A percentile compares a stretch with the other conserved stretches of the same genome.
phyloP scores from a whole-genome alignment of 2,888 invertebrate genomes.

The Diplolepis rosae region DNA sequence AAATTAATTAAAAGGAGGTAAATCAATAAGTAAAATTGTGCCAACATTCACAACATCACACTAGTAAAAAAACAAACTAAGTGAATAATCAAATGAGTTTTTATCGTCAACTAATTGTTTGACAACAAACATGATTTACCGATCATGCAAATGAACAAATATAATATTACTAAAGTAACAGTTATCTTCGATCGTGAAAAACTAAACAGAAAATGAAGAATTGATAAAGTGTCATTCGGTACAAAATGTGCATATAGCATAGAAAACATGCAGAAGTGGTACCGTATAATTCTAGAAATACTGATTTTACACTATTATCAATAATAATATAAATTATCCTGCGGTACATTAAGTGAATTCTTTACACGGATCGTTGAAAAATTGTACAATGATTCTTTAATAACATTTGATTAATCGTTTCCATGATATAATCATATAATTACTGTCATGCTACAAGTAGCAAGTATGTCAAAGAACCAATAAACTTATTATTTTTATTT shows the following conservation, averaged over 20 bases:
- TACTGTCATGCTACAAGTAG: not conserved
- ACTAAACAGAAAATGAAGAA: not conserved
- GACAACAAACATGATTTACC: not conserved
- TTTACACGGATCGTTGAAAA: not conserved
- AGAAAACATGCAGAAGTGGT: not conserved
- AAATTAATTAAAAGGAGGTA: not conserved
- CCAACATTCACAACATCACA: too few species aligned
- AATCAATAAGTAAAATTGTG: not conserved
- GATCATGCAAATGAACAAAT: conserved; percentile 6
- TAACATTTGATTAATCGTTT: not conserved
- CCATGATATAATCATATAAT: conserved; percentile 17
- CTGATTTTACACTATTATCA: not conserved
- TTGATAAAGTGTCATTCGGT: conserved; percentile 5
- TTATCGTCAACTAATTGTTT: conserved; percentile 14
- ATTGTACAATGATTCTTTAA: not conserved
- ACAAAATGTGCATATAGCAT: conserved; percentile 1
- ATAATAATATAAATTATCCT: not conserved
- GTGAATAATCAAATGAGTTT: not conserved
- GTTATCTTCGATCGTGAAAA: conserved; percentile 15
- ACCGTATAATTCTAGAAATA: not conserved
- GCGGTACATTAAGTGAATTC: not conserved
- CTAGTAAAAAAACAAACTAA: not conserved
- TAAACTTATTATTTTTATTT: too few species aligned
- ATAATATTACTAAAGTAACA: not conserved
- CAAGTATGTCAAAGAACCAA: not conserved